Base-by-base conservation (phyloP, 2,888 invertebrate species). In the Drosophila lacicola region DNA sequence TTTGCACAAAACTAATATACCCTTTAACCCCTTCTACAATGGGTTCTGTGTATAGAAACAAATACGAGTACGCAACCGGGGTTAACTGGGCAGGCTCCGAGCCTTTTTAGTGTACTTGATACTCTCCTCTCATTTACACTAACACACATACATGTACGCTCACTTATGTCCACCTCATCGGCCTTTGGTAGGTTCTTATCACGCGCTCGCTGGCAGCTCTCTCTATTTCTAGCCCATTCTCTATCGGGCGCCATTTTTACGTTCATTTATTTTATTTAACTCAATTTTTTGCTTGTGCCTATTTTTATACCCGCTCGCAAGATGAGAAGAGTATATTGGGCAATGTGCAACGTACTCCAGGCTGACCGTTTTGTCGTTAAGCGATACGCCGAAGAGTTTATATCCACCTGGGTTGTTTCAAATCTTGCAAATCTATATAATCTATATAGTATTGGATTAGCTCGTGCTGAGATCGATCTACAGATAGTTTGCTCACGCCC, bases 261-360 rank as follows among this genome's bases (percentile, higher is more conserved):
- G 54, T 65, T 73, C 60, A 65, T 70, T 80, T 68, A 55, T 64
- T 75, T 76, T 72, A 72, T 80, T 83, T 80, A 73, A 73, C 74
- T 69, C 61, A 70, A 69, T 78, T 73, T 81, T 72, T 67, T 44
- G 41, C 37, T 17, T 19, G 8, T 19, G 77, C 62, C 77, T 70
- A 69, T 74, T 74, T 82, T 56, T 46, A 46, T 71, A 33, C n/a
- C 17, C 33, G 29, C 2, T 29, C 29, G 8, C 8, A 29, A 29
- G 29, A 8, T 29, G 1, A 29, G 1, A 8, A 29, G 29, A 29
- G 29, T 29, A 2, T 29, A 29, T 8, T 29, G 8, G 8, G 6
- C 2, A 1, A 1, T 25, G 25, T 25, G 25, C 6, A 6, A 25
- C 2, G 2, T 4, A 6, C 25, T 8, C 8, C 8, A 8, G 8